Percentiles rank a stretch among this genome's conserved stretches.
Evolutionary conservation across 1,140 invertebrate species (phyloP).

Genomic region (Aphidius ervi): DNA sequence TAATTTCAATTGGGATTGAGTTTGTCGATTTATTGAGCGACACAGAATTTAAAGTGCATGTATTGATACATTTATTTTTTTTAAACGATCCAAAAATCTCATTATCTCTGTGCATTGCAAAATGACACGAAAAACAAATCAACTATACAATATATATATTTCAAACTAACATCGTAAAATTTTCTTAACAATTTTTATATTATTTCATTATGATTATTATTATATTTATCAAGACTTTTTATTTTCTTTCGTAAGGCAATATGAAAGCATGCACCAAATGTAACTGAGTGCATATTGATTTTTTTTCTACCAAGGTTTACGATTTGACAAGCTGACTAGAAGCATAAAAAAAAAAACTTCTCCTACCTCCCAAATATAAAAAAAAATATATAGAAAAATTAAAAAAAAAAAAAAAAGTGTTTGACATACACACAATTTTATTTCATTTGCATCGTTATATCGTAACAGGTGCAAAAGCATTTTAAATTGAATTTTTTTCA

Average conservation of each 20-base stretch:
- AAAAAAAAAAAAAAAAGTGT: too few species aligned
- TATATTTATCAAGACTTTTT: neutral
- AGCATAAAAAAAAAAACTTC: neutral
- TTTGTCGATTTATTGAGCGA: conserved; percentile 18
- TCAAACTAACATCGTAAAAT: neutral
- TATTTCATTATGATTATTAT: neutral
- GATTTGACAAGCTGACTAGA: conserved; percentile 12
- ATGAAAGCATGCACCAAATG: neutral
- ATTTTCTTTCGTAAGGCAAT: neutral
- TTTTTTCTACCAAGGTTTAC: neutral
- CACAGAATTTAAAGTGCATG: neutral
- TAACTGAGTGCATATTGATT: neutral
- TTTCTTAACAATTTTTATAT: neutral
- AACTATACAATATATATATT: neutral
- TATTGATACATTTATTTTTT: conserved; percentile 1
- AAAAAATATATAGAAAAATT: too few species aligned
- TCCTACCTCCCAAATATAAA: too few species aligned
- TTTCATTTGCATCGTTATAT: neutral
- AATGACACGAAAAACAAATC: too few species aligned
- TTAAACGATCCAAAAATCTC: neutral
- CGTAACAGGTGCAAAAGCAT: conserved; percentile 3
- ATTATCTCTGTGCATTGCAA: neutral
- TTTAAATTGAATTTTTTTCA: conserved; percentile 5
- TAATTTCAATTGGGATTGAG: conserved; percentile 17
- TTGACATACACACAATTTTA: neutral